Evolutionary conservation across 2,888 invertebrate species (phyloP), one percentile per base, ranked within the genome.

Genomic region (Hanleya hanleyi): DNA sequence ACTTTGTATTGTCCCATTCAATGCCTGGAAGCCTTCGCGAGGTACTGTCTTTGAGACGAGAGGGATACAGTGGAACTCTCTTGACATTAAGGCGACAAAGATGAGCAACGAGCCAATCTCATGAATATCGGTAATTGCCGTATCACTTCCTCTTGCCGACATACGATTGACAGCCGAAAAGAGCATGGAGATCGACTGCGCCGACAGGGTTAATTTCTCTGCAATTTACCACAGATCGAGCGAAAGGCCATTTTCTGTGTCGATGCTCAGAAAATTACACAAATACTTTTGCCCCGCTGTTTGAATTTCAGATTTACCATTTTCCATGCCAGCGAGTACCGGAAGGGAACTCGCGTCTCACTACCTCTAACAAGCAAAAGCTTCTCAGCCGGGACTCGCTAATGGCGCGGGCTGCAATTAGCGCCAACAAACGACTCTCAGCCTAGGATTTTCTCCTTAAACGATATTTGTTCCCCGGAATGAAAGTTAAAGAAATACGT

Each of bases 391-490:
- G 22, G 12, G 57, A 15, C 26, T 26, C 32, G 32, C 57, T 57
- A 57, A 57, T 57, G 57, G 57, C 32, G 57, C 22, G 29, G 26
- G 32, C 57, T 57, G 57, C 57, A 57, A 57, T 57, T 57, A 57
- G 32, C 57, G 22, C 57, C 57, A 29, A 22, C 47, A 47, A 47
- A 47, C 47, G 47, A 47, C 47, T 47, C 32, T 15, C 57, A 15
- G 22, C 57, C 57, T 29, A 4, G 32, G 22, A 57, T 22, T 29
- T 57, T 57, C 57, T 57, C 57, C 57, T 57, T 57, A 57, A 57
- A 57, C 57, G 57, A 57, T 57, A 57, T 57, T 57, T 57, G 57
- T 57, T 57, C 57, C 32, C 57, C 57, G 57, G 57, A 29, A 57
- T 22, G 57, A 57, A 57, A 57, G 57, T 57, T 22, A 57, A 57